Percentiles rank a stretch among this genome's conserved stretches.
Evolutionary conservation across 1,140 invertebrate species (phyloP).

Genomic region (Stenopsyche tienmushanensis): DNA sequence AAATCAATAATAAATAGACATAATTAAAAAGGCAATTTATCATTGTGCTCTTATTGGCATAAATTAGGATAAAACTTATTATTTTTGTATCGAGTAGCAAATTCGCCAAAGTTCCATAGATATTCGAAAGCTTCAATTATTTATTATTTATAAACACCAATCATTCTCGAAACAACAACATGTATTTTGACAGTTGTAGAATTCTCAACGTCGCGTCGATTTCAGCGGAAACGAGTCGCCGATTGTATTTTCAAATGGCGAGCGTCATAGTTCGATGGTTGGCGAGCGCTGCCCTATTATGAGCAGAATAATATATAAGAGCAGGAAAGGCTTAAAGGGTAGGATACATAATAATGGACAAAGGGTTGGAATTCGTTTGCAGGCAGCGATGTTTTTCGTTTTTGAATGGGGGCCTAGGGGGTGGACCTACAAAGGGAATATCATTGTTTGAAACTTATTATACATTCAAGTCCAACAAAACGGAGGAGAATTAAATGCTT

Average conservation of each 20-base stretch:
- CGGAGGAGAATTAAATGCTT: constrained; percentile 15
- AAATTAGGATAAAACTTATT: no score
- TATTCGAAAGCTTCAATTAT: no score
- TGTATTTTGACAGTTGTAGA: no score
- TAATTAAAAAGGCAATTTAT: no score
- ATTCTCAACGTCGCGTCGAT: no score
- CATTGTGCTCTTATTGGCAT: no score
- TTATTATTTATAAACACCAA: no score
- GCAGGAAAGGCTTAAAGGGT: neutral
- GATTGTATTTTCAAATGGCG: neutral
- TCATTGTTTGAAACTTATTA: constrained; percentile 24
- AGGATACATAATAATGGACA: constrained; percentile 21
- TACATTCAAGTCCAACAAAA: constrained; percentile 18
- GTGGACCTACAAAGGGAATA: constrained; percentile 13
- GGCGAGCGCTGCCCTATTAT: neutral
- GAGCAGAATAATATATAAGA: neutral
- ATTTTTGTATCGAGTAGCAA: no score
- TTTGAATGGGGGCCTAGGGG: neutral
- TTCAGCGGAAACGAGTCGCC: no score
- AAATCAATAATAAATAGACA: no score
- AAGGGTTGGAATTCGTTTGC: constrained; percentile 14
- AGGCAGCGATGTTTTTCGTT: constrained; percentile 13
- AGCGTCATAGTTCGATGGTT: neutral
- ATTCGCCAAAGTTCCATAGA: no score
- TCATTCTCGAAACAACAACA: no score